A percentile compares a stretch with the other conserved stretches of the same genome.
Conservation (phyloP, 2,797 vertebrate genomes). For the Parauchenoglanis punctatus region DNA sequence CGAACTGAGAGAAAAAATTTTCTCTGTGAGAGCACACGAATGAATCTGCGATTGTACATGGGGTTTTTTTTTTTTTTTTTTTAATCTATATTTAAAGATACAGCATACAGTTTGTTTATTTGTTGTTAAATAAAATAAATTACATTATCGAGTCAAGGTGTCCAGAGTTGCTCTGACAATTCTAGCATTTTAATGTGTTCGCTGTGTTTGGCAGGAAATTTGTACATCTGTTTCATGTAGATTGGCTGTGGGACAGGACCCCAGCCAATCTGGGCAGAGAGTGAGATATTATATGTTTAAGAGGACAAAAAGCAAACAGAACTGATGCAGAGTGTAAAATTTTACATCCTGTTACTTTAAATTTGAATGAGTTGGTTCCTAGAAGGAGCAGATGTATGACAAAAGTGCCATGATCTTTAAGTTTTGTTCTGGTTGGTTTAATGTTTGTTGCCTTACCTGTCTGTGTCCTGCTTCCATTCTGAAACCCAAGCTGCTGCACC, state of each 20-base stretch:
- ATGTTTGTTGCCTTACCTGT: not conserved
- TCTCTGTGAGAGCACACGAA: not conserved
- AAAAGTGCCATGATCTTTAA: not conserved
- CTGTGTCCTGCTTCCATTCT: conserved; percentile 12
- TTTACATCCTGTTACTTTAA: not conserved
- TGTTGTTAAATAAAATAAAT: not conserved
- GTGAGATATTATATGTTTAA: not conserved
- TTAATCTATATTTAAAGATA: not conserved
- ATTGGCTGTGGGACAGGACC: not conserved
- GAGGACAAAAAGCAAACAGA: not conserved
- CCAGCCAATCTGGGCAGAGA: not conserved
- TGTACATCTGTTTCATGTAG: not conserved
- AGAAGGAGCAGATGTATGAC: not conserved
- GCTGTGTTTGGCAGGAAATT: not conserved
- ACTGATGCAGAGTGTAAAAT: not conserved
- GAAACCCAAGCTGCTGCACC: conserved; percentile 84
- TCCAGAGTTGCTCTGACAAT: not conserved
- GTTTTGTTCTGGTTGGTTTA: not conserved
- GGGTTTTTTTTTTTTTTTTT: no score
- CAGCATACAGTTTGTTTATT: not conserved
- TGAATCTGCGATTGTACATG: not conserved
- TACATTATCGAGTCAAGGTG: not conserved
- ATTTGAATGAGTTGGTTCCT: not conserved
- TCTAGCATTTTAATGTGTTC: not conserved
- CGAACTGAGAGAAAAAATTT: not conserved